Conservation (phyloP, 2,888 invertebrate genomes). For the Latheticus oryzae region DNA sequence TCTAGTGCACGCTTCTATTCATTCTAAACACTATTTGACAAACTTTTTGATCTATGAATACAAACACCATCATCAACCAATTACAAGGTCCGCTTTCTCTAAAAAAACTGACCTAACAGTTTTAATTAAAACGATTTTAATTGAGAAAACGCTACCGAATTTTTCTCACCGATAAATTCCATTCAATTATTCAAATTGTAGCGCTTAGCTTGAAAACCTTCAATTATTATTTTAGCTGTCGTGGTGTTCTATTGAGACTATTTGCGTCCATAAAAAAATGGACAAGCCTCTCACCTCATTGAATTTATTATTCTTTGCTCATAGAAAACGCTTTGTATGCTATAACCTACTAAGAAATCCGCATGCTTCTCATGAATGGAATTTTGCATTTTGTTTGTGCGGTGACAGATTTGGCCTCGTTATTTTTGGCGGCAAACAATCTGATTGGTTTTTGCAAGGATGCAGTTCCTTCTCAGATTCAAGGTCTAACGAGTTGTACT, state of each 20-base stretch:
- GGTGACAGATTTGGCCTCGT: slow-evolving; percentile 38
- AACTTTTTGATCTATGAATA: slow-evolving; percentile 17
- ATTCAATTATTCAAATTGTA: slow-evolving; percentile 11
- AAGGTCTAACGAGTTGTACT: too few species aligned
- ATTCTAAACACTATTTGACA: slow-evolving; percentile 16
- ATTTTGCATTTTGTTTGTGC: slow-evolving; percentile 37
- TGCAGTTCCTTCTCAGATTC: slow-evolving; percentile 21
- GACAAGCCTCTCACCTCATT: slow-evolving; percentile 30
- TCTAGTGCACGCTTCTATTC: slow-evolving; percentile 24
- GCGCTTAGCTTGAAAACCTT: slow-evolving; percentile 17
- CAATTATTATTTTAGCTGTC: slow-evolving; percentile 24
- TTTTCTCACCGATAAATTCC: slow-evolving; percentile 7
- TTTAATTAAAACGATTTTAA: not conserved
- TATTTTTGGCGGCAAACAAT: slow-evolving; percentile 33
- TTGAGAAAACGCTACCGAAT: not conserved
- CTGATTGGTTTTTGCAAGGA: slow-evolving; percentile 18
- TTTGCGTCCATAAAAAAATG: slow-evolving; percentile 26
- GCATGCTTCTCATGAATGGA: slow-evolving; percentile 37
- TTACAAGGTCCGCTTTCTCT: slow-evolving; percentile 2
- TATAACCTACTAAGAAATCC: slow-evolving; percentile 29
- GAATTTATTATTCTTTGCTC: slow-evolving; percentile 25
- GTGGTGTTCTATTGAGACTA: slow-evolving; percentile 21
- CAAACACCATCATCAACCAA: slow-evolving; percentile 5
- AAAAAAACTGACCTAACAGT: too few species aligned
- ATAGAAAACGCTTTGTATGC: slow-evolving; percentile 26